These are phyloP conservation scores for Nothobranchius furzeri DNA, from an alignment of 2,113 vertebrate species.

Conservation along the genomic window DNA sequence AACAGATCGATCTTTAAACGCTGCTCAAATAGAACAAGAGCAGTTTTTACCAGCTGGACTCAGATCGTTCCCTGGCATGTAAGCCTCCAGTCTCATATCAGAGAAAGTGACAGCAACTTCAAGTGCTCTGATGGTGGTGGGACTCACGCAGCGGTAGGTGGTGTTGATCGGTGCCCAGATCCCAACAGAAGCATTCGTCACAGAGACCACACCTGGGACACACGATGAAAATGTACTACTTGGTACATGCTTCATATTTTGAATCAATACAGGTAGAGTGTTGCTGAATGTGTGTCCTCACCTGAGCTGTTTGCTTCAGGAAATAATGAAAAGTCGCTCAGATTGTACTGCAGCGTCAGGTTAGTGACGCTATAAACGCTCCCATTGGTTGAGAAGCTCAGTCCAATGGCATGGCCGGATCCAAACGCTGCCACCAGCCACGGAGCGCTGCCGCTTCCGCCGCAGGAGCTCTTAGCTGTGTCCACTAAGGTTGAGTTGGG, in stretches of 20 bases:
- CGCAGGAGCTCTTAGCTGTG: conserved; percentile 80
- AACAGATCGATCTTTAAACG: not conserved
- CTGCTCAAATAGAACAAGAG: not conserved
- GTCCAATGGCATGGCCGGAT: conserved; percentile 73
- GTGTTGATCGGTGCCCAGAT: conserved; percentile 83
- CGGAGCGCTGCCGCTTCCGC: conserved; percentile 39
- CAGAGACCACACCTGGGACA: conserved; percentile 56
- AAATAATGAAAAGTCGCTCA: conserved; percentile 84
- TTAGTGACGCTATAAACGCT: conserved; percentile 77
- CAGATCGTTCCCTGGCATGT: conserved; percentile 77
- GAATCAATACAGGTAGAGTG: not conserved
- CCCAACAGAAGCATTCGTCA: conserved; percentile 48
- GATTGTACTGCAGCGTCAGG: conserved; percentile 84
- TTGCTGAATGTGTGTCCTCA: conserved; percentile 59
- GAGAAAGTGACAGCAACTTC: conserved; percentile 73
- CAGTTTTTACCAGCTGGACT: conserved; percentile 79
- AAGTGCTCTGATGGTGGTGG: conserved; percentile 54
- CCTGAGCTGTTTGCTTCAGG: conserved; percentile 77
- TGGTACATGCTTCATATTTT: too few species aligned
- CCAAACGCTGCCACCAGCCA: conserved; percentile 80
- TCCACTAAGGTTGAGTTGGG: conserved; percentile 73
- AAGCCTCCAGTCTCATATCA: conserved; percentile 85
- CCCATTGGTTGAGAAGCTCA: conserved; percentile 79
- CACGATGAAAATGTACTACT: too few species aligned
- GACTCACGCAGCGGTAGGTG: conserved; percentile 83